phyloP scores from a whole-genome alignment of 2,888 invertebrate genomes.

The Volucella zonaria region DNA sequence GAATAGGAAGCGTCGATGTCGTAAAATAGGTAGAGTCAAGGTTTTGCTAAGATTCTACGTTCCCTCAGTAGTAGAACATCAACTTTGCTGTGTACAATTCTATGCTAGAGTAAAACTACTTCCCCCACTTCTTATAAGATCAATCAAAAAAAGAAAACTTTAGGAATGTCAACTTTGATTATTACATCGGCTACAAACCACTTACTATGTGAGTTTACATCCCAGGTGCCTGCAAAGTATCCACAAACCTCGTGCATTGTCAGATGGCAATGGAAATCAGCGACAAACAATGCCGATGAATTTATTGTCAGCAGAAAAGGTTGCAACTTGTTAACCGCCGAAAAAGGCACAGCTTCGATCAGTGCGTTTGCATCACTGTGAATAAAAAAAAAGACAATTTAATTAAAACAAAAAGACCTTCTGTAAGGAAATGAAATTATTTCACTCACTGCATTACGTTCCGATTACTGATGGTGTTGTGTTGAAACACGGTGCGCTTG shows the following conservation, averaged over 20 bases:
- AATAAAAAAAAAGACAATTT: constrained; percentile 63
- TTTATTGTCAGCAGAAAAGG: constrained; percentile 94
- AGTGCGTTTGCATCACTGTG: constrained; percentile 94
- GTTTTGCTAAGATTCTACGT: too few species aligned
- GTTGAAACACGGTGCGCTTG: constrained; percentile 88
- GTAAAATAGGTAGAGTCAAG: too few species aligned
- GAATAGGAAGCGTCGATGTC: too few species aligned
- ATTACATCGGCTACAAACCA: constrained; percentile 76
- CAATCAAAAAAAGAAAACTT: background rate
- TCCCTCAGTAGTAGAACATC: too few species aligned
- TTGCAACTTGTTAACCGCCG: constrained; percentile 93
- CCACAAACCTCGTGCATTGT: constrained; percentile 97
- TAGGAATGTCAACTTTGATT: background rate
- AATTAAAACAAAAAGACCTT: too few species aligned
- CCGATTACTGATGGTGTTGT: constrained; percentile 89
- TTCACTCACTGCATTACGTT: constrained; percentile 89
- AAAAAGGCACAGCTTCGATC: constrained; percentile 94
- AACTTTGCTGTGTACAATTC: too few species aligned
- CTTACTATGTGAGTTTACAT: constrained; percentile 95
- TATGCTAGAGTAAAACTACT: too few species aligned
- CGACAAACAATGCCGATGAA: constrained; percentile 92
- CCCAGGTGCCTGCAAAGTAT: constrained; percentile 98
- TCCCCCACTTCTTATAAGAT: background rate
- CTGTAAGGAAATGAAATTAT: background rate
- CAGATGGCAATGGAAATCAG: constrained; percentile 96